Base-by-base conservation (phyloP, 2,797 vertebrate genomes). In the Parotocinclus haroldoi region DNA sequence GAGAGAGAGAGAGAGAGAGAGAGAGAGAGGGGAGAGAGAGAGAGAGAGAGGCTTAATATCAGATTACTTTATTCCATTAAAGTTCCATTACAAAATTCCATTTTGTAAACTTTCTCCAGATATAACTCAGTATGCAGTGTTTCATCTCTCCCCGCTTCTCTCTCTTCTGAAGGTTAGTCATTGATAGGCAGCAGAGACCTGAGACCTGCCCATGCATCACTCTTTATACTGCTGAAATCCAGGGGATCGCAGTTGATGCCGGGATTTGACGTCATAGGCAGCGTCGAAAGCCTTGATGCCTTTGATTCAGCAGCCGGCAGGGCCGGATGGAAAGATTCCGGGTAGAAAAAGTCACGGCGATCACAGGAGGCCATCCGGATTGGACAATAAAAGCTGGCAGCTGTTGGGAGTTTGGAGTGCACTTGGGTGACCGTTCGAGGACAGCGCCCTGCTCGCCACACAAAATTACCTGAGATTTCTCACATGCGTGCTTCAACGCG, bases 341-440 rank as follows among this genome's bases (percentile, higher is more conserved):
- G 65, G 55, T 68, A 60, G 59, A 56, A 69, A 66, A 71, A 66
- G 53, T 61, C 53, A 68, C 12, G 49, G 40, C 53, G 69, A 56
- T 62, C 10, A 12, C 51, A 71, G 60, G 11, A 65, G 68, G 60
- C 68, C 42, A 11, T 68, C 67, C 61, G 74, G 68, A 77, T 74
- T 69, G 72, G 66, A 77, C 75, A 77, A 76, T 82, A 76, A 77
- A 80, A 74, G 59, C 59, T 68, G 48, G 66, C 71, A 79, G 78
- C 75, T 78, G 70, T 69, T 67, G 58, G 54, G 69, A 75, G 74
- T 78, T 72, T 72, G 65, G 71, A 80, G 71, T 77, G 76, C 61
- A 69, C 66, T 77, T 76, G 64, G 56, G 63, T 69, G 68, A 77
- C 75, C 77, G 63, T 59, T 74, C 52, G 70, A 78, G 72, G 68